Percentiles rank a stretch among this genome's conserved stretches.
Conservation (phyloP, 2,888 invertebrate species). For the Halocaridina rubra region DNA sequence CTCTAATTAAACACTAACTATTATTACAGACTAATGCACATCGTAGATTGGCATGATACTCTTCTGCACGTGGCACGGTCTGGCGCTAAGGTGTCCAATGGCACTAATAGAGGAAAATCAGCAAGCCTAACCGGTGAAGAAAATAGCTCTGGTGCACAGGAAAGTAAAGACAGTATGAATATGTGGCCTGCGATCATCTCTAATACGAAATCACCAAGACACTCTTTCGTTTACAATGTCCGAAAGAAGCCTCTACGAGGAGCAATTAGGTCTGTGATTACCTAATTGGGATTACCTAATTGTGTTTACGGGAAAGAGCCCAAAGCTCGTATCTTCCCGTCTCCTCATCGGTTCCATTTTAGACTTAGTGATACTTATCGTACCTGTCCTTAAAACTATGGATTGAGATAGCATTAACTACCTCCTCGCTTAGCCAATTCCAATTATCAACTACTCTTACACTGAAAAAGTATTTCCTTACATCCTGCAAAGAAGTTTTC, state of each 20-base stretch:
- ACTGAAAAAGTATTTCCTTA: no score
- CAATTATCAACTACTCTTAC: no score
- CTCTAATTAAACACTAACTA: no score
- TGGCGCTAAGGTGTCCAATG: not conserved
- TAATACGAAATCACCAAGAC: constrained; percentile 17
- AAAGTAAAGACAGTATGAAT: not conserved
- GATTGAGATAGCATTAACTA: no score
- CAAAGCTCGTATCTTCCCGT: no score
- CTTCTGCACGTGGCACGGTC: constrained; percentile 14
- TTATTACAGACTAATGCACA: constrained; percentile 41
- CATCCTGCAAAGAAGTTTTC: no score
- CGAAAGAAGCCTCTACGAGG: constrained; percentile 37
- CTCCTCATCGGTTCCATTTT: no score
- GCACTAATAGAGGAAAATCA: not conserved
- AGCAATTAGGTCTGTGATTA: constrained; percentile 44
- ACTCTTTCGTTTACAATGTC: constrained; percentile 40
- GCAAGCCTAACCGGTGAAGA: not conserved
- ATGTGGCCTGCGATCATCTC: constrained; percentile 32
- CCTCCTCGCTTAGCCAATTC: no score
- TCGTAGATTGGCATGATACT: constrained; percentile 37
- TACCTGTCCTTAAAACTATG: no score
- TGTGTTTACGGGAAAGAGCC: no score
- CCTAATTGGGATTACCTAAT: no score
- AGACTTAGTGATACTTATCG: no score
- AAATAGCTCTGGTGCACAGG: not conserved